phyloP scores from a whole-genome alignment of 2,888 invertebrate genomes.

The Megaustenia siamemsis region DNA sequence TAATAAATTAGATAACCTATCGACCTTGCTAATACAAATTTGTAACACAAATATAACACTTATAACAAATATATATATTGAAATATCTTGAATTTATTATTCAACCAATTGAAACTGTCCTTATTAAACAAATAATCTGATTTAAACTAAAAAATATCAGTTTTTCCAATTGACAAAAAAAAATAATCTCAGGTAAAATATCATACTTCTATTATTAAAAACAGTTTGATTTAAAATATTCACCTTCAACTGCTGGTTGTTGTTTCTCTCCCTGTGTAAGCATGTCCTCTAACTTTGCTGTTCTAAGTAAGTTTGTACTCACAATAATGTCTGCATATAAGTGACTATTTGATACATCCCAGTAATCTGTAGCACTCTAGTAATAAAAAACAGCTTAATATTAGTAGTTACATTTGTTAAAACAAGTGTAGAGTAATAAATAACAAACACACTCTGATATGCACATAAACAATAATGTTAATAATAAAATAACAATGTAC shows the following conservation, averaged over 20 bases:
- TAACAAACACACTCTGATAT: background rate
- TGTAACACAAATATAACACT: background rate
- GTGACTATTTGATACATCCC: background rate
- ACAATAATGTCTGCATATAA: conserved; percentile 56
- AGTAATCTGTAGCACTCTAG: conserved; percentile 65
- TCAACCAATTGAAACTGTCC: background rate
- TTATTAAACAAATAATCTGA: no score
- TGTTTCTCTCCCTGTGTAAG: conserved; percentile 74
- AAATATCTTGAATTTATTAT: background rate
- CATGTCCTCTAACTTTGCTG: conserved; percentile 76
- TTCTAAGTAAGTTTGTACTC: conserved; percentile 73
- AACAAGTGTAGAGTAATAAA: background rate
- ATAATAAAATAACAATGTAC: no score
- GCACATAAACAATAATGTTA: no score
- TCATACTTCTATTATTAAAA: background rate
- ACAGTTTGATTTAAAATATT: background rate
- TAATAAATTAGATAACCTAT: conserved; percentile 2
- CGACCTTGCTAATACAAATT: background rate
- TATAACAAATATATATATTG: background rate
- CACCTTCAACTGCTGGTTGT: conserved; percentile 73
- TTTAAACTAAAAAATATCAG: no score
- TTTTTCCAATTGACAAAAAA: no score
- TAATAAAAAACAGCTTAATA: background rate
- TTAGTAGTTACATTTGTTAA: background rate
- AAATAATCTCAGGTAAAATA: no score